These are phyloP conservation scores for Plutomurus gul DNA, from an alignment of 1,140 invertebrate species.

Conservation along the genomic window DNA sequence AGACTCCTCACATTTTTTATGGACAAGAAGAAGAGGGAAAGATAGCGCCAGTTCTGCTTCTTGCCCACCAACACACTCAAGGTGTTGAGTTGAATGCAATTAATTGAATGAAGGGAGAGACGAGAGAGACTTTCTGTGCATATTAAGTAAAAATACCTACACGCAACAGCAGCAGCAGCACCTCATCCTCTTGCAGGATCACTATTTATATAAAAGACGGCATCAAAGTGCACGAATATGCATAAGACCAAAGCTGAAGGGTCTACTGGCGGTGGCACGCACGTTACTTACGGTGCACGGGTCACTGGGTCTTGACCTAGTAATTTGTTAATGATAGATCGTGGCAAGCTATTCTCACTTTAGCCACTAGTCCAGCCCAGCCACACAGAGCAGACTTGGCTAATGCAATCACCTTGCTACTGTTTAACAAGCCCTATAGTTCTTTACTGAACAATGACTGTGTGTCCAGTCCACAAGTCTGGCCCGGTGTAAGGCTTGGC, in stretches of 20 bases:
- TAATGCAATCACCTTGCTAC: conserved; percentile 11
- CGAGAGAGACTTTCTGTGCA: background rate
- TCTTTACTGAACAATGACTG: background rate
- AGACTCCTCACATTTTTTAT: background rate
- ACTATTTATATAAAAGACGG: background rate
- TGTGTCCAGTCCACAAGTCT: background rate
- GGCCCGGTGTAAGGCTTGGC: too few species aligned
- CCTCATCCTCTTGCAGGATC: background rate
- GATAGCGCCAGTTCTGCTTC: background rate
- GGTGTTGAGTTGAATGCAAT: conserved; percentile 1
- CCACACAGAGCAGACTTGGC: background rate
- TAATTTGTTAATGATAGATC: conserved; percentile 36
- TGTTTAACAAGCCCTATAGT: conserved; percentile 24
- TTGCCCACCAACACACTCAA: conserved; percentile 3
- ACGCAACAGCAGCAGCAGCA: background rate
- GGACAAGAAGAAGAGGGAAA: background rate
- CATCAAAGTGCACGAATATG: background rate
- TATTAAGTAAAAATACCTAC: background rate
- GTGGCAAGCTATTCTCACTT: background rate
- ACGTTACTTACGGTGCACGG: conserved; percentile 12
- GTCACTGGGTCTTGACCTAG: conserved; percentile 36
- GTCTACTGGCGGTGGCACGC: background rate
- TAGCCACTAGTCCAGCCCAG: background rate
- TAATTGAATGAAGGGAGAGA: conserved; percentile 12
- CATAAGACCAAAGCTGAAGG: background rate